Percentiles rank a stretch among this genome's conserved stretches.
Evolutionary conservation across 2,113 vertebrate genomes (phyloP).

Genomic region (Xenopus laevis): DNA sequence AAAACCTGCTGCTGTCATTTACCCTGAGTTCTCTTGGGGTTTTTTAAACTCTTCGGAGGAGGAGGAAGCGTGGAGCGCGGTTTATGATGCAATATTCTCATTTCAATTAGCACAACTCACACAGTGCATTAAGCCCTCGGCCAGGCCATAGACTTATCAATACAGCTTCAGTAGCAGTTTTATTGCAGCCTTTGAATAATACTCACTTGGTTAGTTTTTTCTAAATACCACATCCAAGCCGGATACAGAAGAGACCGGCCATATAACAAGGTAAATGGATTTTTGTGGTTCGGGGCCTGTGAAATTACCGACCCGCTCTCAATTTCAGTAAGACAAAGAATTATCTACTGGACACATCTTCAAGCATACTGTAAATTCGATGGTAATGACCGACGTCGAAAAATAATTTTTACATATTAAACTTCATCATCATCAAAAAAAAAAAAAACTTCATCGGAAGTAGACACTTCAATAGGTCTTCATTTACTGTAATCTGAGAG

Average conservation of each 20-base stretch:
- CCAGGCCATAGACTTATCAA: background rate
- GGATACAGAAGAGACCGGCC: slow-evolving; percentile 31
- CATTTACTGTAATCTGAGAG: no score
- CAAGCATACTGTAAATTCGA: slow-evolving; percentile 1
- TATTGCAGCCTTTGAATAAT: slow-evolving; percentile 9
- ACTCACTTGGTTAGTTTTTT: background rate
- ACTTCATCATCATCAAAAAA: no score
- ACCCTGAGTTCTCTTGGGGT: no score
- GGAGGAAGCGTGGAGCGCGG: no score
- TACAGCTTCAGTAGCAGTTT: background rate
- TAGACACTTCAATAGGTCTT: no score
- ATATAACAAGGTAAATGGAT: slow-evolving; percentile 29
- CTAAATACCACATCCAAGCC: slow-evolving; percentile 26
- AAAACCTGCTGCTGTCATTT: no score
- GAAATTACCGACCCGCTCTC: slow-evolving; percentile 18
- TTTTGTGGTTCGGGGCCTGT: slow-evolving; percentile 29
- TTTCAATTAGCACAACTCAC: background rate
- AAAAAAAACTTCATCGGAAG: no score
- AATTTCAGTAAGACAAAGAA: background rate
- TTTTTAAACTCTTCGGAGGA: no score
- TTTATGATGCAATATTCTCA: background rate
- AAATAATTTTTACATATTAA: background rate
- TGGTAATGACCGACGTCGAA: slow-evolving; percentile 12
- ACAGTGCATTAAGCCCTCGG: background rate
- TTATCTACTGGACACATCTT: slow-evolving; percentile 1